These are phyloP conservation scores for Cerceris ruficornis DNA, from an alignment of 2,888 invertebrate species.

Conservation along the genomic window DNA sequence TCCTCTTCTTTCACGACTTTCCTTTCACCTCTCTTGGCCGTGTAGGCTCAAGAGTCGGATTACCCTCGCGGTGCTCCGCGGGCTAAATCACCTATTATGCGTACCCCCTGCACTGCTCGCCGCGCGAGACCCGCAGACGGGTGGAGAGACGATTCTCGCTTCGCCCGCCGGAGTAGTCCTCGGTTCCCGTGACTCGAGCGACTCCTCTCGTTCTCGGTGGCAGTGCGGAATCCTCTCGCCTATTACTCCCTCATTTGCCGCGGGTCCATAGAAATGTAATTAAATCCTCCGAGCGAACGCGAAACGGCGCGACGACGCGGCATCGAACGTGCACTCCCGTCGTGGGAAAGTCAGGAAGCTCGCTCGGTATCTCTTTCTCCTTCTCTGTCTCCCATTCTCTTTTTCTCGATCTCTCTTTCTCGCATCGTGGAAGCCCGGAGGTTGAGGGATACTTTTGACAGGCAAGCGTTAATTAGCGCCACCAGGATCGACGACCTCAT, in stretches of 20 bases:
- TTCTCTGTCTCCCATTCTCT: background rate
- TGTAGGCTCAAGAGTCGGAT: constrained; percentile 49
- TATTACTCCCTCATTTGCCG: constrained; percentile 72
- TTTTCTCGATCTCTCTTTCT: background rate
- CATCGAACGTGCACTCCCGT: constrained; percentile 14
- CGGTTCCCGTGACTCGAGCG: constrained; percentile 34
- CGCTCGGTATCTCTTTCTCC: constrained; percentile 2
- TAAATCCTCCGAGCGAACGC: constrained; percentile 70
- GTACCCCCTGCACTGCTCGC: constrained; percentile 63
- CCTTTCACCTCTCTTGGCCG: background rate
- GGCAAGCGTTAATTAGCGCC: constrained; percentile 70
- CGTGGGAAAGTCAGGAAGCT: constrained; percentile 62
- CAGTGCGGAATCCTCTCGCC: constrained; percentile 42
- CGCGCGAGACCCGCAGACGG: constrained; percentile 21
- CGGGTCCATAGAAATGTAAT: constrained; percentile 73
- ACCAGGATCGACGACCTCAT: constrained; percentile 52
- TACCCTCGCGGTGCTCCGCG: constrained; percentile 60
- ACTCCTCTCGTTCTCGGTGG: constrained; percentile 26
- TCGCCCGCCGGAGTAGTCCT: constrained; percentile 28
- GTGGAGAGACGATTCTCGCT: constrained; percentile 1
- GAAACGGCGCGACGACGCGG: constrained; percentile 50
- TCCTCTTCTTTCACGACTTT: constrained; percentile 2
- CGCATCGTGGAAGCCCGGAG: background rate
- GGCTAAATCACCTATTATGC: constrained; percentile 77
- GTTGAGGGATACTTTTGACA: constrained; percentile 59